A percentile compares a stretch with the other conserved stretches of the same genome.
Conservation (phyloP, 1,140 invertebrate genomes). For the Diprion similis region DNA sequence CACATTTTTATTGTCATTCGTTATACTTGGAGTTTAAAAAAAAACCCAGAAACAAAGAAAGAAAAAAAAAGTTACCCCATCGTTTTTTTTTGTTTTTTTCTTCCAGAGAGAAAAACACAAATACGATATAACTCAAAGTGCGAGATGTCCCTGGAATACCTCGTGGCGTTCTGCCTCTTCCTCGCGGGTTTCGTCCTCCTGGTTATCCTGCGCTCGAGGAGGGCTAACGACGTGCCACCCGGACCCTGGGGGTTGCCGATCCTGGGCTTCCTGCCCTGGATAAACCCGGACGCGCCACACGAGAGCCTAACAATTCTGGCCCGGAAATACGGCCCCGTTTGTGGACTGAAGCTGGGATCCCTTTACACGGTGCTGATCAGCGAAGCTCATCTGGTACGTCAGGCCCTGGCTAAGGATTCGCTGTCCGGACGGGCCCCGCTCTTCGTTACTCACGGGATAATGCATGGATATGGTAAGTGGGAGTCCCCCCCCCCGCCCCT, state of each 20-base stretch:
- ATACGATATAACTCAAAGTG: not conserved
- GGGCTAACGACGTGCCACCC: conserved; percentile 65
- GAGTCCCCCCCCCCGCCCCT: conserved; percentile 49
- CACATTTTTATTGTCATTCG: no score
- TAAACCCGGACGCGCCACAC: conserved; percentile 73
- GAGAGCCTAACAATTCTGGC: conserved; percentile 70
- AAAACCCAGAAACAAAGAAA: no score
- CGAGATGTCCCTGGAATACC: not conserved
- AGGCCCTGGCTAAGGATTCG: conserved; percentile 72
- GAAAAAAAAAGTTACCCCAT: no score
- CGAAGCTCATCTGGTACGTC: conserved; percentile 73
- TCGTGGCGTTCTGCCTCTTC: not conserved
- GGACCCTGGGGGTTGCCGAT: conserved; percentile 80
- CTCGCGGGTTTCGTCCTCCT: conserved; percentile 19
- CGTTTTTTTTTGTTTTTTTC: no score
- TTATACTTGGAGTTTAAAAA: no score
- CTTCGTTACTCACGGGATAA: conserved; percentile 84
- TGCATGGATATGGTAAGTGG: conserved; percentile 82
- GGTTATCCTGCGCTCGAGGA: conserved; percentile 38
- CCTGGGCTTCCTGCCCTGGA: conserved; percentile 78
- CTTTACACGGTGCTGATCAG: conserved; percentile 77
- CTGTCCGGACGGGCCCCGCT: conserved; percentile 79
- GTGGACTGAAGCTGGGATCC: conserved; percentile 74
- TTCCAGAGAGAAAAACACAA: no score
- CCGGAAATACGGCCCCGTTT: conserved; percentile 74